These are phyloP conservation scores for Spilarctia lutea DNA, from an alignment of 2,888 invertebrate species.

Conservation along the genomic window DNA sequence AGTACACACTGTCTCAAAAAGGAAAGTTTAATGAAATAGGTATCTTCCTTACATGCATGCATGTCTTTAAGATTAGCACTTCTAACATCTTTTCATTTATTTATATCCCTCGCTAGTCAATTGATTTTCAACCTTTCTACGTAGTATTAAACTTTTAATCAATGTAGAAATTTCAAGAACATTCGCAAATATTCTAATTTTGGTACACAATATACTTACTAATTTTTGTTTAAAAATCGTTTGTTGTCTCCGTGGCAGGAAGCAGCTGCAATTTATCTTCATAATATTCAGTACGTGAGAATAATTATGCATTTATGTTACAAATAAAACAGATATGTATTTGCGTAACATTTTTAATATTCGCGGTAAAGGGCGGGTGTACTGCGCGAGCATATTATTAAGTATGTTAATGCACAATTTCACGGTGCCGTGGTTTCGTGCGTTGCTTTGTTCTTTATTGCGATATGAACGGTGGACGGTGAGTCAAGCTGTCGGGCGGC, in stretches of 20 bases:
- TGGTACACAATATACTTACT: background rate
- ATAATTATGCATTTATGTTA: conserved; percentile 25
- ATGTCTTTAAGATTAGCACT: background rate
- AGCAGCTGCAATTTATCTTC: conserved; percentile 1
- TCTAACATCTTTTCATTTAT: background rate
- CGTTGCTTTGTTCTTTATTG: conserved; percentile 56
- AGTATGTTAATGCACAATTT: conserved; percentile 59
- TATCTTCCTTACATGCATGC: background rate
- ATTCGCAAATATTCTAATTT: background rate
- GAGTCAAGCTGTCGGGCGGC: conserved; percentile 54
- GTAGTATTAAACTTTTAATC: background rate
- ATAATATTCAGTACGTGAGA: conserved; percentile 18
- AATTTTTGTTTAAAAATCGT: background rate
- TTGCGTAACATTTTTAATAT: conserved; percentile 36
- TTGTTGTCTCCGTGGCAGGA: background rate
- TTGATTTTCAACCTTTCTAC: background rate
- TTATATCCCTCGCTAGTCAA: background rate
- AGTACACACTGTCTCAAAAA: background rate
- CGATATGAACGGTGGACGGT: conserved; percentile 35
- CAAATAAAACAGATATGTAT: conserved; percentile 23
- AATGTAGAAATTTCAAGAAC: background rate
- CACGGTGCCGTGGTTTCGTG: conserved; percentile 52
- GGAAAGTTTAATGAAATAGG: background rate
- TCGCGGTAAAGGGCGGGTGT: conserved; percentile 41
- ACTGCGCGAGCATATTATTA: conserved; percentile 51